phyloP scores from a whole-genome alignment of 2,797 vertebrate species.

The Pseudopleuronectes americanus region DNA sequence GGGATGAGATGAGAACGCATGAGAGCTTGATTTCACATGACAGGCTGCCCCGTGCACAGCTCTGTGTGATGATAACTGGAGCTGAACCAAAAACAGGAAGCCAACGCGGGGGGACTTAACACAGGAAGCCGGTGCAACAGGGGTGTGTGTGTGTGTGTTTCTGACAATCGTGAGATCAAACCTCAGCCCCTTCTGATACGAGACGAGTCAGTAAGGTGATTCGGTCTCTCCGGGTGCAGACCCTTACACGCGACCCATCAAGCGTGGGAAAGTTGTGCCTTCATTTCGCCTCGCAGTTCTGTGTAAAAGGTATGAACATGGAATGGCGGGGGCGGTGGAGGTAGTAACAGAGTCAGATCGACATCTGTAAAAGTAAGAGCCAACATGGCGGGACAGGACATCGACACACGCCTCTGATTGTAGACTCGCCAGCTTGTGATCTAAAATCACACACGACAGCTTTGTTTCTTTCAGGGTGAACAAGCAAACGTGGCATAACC shows the following conservation, averaged over 20 bases:
- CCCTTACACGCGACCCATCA: not conserved
- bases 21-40: constrained; percentile 75
- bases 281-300: not conserved
- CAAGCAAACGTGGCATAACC: not conserved
- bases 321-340: no score
- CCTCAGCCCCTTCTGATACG: not conserved
- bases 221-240: no score
- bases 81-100: constrained; percentile 82
- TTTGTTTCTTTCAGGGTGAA: not conserved
- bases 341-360: no score
- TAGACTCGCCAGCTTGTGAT: not conserved
- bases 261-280: not conserved
- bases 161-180: constrained; percentile 56
- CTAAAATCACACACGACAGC: not conserved
- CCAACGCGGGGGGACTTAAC: constrained; percentile 77
- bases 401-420: not conserved
- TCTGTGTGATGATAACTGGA: constrained; percentile 79
- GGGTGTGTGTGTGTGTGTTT: constrained; percentile 55
- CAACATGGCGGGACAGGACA: not conserved
- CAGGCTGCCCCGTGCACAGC: constrained; percentile 64
- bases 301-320: not conserved
- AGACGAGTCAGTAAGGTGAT: constrained; percentile 23
- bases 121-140: constrained; percentile 77
- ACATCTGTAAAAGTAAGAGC: no score
- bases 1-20: constrained; percentile 59